Conservation (phyloP, 2,113 vertebrate species). For the Neopipo cinnamomea region DNA sequence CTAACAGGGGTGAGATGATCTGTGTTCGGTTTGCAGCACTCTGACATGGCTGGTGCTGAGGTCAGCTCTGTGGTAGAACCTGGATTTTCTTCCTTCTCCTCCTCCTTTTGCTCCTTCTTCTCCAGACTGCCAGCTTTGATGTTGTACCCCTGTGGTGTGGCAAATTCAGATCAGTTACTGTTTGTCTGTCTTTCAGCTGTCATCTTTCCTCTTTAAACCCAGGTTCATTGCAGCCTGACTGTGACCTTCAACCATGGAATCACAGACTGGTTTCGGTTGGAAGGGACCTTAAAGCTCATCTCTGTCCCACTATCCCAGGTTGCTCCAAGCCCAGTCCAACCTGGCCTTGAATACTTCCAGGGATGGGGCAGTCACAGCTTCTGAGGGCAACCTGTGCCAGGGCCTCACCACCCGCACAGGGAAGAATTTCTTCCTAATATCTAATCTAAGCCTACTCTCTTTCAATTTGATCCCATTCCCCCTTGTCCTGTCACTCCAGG, state of each 20-base stretch:
- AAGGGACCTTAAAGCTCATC: neutral
- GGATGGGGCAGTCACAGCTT: neutral
- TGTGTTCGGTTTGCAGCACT: fast-evolving
- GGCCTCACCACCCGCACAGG: fast-evolving
- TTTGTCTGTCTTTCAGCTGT: neutral
- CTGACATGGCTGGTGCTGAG: neutral
- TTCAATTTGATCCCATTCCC: fast-evolving
- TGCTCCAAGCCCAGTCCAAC: neutral
- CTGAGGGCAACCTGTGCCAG: neutral
- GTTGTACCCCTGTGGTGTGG: fast-evolving
- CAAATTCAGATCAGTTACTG: neutral
- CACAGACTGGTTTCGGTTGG: fast-evolving
- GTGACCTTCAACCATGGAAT: neutral
- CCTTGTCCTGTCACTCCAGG: neutral
- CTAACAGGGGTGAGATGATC: neutral
- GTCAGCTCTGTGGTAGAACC: neutral
- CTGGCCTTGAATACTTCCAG: neutral
- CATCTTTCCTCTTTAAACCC: neutral
- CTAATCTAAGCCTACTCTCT: no score
- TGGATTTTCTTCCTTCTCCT: neutral
- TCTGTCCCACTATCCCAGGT: fast-evolving
- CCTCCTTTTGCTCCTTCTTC: neutral
- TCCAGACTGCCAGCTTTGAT: neutral
- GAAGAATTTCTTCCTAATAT: neutral
- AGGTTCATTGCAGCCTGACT: fast-evolving